Percentiles rank a stretch among this genome's conserved stretches.
Conservation (phyloP, 2,113 vertebrate species). For the Aegotheles bennettii region DNA sequence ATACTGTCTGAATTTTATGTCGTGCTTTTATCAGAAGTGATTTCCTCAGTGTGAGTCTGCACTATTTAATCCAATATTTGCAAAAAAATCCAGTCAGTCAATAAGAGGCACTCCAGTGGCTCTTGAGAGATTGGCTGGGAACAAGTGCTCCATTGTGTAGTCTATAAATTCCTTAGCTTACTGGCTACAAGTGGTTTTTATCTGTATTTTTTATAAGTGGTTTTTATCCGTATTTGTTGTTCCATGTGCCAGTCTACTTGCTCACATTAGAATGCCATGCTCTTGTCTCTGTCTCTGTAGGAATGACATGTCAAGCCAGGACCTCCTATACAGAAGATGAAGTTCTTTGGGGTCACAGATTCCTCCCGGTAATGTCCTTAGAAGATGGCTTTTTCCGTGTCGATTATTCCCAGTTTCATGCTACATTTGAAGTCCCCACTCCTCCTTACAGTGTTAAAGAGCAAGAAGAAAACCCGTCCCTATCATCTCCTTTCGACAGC, state of each 20-base stretch:
- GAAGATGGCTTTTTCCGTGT: conserved; percentile 91
- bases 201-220: neutral
- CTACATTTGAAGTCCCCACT: conserved; percentile 85
- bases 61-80: neutral
- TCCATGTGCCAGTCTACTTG: neutral
- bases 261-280: neutral
- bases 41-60: neutral
- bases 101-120: neutral
- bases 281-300: conserved; percentile 35
- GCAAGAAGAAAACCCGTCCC: conserved; percentile 79
- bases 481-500: conserved; percentile 69
- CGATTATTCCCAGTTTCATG: conserved; percentile 89
- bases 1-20: neutral
- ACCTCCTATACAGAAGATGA: conserved; percentile 90
- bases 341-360: conserved; percentile 88
- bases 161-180: neutral
- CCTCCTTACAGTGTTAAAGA: conserved; percentile 85
- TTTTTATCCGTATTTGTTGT: too few relatives aligned
- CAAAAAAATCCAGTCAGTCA: neutral
- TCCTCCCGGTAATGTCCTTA: conserved; percentile 88
- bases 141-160: neutral
- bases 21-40: neutral
- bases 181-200: neutral
- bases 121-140: neutral
- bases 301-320: conserved; percentile 89